Conservation (phyloP, 1,140 invertebrate genomes). For the Eueides isabella region DNA sequence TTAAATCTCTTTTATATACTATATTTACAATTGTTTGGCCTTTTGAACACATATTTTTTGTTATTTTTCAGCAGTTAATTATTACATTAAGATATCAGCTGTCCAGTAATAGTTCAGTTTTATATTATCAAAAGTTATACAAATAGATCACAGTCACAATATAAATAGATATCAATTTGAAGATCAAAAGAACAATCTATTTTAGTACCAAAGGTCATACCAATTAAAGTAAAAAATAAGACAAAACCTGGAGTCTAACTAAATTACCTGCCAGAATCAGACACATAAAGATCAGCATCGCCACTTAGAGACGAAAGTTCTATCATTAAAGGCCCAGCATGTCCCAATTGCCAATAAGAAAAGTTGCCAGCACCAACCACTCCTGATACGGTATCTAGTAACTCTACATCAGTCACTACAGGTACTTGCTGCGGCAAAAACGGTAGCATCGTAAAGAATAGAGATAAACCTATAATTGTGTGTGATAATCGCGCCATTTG, state of each 20-base stretch:
- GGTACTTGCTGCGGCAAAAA: conserved; percentile 31
- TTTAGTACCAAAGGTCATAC: background rate
- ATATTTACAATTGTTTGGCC: too few relatives aligned
- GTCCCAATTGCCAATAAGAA: conserved; percentile 71
- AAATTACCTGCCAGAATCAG: conserved; percentile 63
- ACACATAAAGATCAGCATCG: conserved; percentile 72
- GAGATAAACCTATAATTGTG: background rate
- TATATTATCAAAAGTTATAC: too few relatives aligned
- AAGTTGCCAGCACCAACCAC: conserved; percentile 68
- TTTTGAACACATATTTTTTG: too few relatives aligned
- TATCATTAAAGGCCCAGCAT: conserved; percentile 62
- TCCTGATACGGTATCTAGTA: conserved; percentile 65
- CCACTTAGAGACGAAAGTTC: conserved; percentile 64
- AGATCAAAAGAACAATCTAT: background rate
- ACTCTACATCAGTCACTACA: conserved; percentile 53
- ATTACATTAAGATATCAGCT: too few relatives aligned
- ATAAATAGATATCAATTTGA: background rate
- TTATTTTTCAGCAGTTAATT: too few relatives aligned
- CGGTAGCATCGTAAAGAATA: background rate
- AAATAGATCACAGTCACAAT: background rate
- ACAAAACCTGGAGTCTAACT: conserved; percentile 12
- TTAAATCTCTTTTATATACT: too few relatives aligned
- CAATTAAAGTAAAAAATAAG: background rate
- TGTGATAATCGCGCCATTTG: conserved; percentile 1
- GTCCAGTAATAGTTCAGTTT: too few relatives aligned